These are phyloP conservation scores for Trichogramma dendrolimi DNA, from an alignment of 2,888 invertebrate species.

Conservation along the genomic window DNA sequence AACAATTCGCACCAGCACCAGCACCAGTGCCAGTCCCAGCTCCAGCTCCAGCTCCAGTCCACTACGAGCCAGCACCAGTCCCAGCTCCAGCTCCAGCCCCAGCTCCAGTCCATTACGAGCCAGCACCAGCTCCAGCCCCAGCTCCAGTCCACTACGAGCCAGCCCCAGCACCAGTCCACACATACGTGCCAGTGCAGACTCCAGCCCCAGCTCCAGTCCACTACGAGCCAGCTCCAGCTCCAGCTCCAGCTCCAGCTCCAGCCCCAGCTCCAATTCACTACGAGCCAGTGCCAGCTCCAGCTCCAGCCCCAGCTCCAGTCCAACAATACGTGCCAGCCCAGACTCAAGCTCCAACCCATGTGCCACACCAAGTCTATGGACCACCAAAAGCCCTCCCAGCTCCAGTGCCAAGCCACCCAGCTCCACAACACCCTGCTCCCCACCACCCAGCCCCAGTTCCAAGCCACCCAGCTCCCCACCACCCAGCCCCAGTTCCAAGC, in stretches of 20 bases:
- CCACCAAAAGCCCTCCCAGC: background rate
- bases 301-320: constrained; percentile 9
- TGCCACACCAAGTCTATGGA: constrained; percentile 9
- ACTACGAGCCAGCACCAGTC: constrained; percentile 1
- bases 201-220: constrained; percentile 12
- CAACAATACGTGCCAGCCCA: constrained; percentile 6
- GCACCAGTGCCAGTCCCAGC: background rate
- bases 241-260: constrained; percentile 6
- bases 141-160: constrained; percentile 8
- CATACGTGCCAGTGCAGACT: background rate
- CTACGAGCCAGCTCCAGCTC: background rate
- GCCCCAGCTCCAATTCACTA: constrained; percentile 8
- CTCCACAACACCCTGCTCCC: background rate
- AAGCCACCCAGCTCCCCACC: background rate
- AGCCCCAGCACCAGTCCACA: background rate
- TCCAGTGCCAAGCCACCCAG: background rate
- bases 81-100: constrained; percentile 3
- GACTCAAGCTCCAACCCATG: constrained; percentile 2
- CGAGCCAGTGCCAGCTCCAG: constrained; percentile 7
- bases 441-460: constrained; percentile 2
- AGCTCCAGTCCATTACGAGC: constrained; percentile 4
- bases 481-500: background rate
- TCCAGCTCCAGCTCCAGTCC: constrained; percentile 9
- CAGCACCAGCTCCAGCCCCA: constrained; percentile 7
- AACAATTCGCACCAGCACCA: constrained; percentile 11